Percentiles rank a stretch among this genome's conserved stretches.
These are phyloP conservation scores for Mythimna vitellina DNA, from an alignment of 2,888 invertebrate genomes.

Conservation along the genomic window DNA sequence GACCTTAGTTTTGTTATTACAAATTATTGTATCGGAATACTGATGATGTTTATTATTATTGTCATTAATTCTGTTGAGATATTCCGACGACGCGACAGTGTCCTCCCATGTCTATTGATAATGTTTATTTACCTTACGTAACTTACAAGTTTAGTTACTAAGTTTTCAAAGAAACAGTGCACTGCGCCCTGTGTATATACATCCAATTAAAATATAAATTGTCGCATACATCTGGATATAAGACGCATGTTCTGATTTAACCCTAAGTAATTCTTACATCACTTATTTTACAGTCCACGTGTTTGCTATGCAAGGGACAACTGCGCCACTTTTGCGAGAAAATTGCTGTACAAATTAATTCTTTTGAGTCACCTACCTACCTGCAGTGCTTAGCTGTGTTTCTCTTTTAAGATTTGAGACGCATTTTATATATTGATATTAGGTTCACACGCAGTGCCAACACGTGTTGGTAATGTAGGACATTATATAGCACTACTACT, in stretches of 20 bases:
- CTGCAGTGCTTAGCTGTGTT: background rate
- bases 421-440: slow-evolving; percentile 34
- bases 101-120: background rate
- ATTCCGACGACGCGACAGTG: background rate
- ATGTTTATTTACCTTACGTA: background rate
- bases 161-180: slow-evolving; percentile 24
- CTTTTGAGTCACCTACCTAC: slow-evolving; percentile 35
- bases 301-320: slow-evolving; percentile 28
- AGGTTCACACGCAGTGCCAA: slow-evolving; percentile 2
- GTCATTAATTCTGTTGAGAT: background rate
- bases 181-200: background rate
- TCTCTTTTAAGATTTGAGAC: slow-evolving; percentile 25
- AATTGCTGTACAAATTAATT: slow-evolving; percentile 35
- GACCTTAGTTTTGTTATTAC: background rate
- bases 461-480: slow-evolving; percentile 29
- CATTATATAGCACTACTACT: slow-evolving; percentile 9
- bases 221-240: slow-evolving; percentile 26
- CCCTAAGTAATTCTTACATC: slow-evolving; percentile 41
- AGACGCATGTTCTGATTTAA: slow-evolving; percentile 45
- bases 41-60: slow-evolving; percentile 2
- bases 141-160: background rate
- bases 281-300: slow-evolving; percentile 57
- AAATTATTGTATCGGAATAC: background rate
- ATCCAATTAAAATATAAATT: slow-evolving; percentile 36
- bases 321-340: slow-evolving; percentile 54